Evolutionary conservation across 2,888 invertebrate genomes (phyloP).

Genomic region (Bhutanitis thaidina): DNA sequence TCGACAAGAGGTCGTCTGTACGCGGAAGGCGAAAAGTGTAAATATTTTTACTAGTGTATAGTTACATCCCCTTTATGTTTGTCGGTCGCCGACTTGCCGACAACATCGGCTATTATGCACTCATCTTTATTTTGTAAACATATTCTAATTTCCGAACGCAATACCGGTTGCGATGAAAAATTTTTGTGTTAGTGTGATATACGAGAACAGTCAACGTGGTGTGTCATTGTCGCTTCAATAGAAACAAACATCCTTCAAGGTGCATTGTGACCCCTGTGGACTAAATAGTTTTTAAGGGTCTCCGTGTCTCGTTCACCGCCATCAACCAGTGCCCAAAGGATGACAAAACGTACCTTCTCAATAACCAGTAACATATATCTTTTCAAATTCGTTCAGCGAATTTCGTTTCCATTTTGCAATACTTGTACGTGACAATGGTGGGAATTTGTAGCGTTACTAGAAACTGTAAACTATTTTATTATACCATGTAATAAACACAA

Average conservation of each 20-base stretch:
- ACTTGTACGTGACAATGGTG: neutral
- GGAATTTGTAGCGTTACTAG: neutral
- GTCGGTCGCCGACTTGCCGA: constrained; percentile 31
- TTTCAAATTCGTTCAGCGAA: no score
- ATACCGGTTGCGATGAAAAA: neutral
- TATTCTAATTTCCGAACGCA: neutral
- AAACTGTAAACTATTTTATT: neutral
- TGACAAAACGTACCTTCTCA: no score
- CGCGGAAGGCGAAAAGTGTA: constrained; percentile 36
- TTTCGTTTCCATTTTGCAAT: no score
- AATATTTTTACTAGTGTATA: constrained; percentile 42
- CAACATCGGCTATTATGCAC: constrained; percentile 27
- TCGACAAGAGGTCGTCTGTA: constrained; percentile 10
- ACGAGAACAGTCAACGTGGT: no score
- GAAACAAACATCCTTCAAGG: no score
- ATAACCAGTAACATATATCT: no score
- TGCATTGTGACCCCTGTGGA: no score
- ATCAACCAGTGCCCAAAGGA: no score
- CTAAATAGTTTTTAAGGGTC: no score
- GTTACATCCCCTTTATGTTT: constrained; percentile 47
- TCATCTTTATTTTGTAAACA: constrained; percentile 32
- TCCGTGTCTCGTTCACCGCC: no score
- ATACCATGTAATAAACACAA: neutral
- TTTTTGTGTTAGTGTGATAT: no score
- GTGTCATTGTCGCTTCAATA: no score